These are phyloP conservation scores for Archaeoteleia sp. DNA, from an alignment of 2,888 invertebrate genomes.

Conservation along the genomic window DNA sequence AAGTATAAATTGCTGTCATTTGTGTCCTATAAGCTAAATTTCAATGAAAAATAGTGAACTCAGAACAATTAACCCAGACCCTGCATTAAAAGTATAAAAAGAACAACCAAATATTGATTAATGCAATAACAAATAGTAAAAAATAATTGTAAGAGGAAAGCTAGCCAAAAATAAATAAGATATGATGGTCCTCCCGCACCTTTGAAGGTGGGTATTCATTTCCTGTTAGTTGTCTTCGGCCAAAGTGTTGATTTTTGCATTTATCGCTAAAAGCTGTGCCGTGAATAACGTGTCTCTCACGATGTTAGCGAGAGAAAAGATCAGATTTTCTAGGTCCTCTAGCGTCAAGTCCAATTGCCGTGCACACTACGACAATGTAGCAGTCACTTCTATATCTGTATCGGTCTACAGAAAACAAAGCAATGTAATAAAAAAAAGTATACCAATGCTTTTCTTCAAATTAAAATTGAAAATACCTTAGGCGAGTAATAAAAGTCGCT, in stretches of 20 bases:
- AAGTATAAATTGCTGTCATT: too few species aligned
- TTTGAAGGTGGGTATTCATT: conserved; percentile 58
- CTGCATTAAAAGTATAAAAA: too few species aligned
- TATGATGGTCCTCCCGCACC: conserved; percentile 55
- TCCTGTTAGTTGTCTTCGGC: conserved; percentile 82
- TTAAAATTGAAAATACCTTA: conserved; percentile 75
- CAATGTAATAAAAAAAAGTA: background rate
- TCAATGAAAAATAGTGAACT: too few species aligned
- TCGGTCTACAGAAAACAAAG: too few species aligned
- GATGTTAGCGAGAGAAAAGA: conserved; percentile 81
- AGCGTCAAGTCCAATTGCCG: conserved; percentile 82
- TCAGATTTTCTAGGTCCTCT: conserved; percentile 79
- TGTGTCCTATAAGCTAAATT: too few species aligned
- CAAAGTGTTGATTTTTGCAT: conserved; percentile 86
- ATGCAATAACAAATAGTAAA: conserved; percentile 55
- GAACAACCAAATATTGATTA: too few species aligned
- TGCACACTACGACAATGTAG: conserved; percentile 78
- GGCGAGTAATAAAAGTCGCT: conserved; percentile 79
- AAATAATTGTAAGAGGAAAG: conserved; percentile 67
- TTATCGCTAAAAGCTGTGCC: conserved; percentile 85
- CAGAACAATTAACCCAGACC: too few species aligned
- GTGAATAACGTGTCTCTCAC: conserved; percentile 84
- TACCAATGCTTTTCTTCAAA: background rate
- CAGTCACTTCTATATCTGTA: too few species aligned
- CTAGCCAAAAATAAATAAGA: conserved; percentile 63